Evolutionary conservation across 2,797 vertebrate genomes (phyloP).

Genomic region (Pseudopleuronectes americanus): DNA sequence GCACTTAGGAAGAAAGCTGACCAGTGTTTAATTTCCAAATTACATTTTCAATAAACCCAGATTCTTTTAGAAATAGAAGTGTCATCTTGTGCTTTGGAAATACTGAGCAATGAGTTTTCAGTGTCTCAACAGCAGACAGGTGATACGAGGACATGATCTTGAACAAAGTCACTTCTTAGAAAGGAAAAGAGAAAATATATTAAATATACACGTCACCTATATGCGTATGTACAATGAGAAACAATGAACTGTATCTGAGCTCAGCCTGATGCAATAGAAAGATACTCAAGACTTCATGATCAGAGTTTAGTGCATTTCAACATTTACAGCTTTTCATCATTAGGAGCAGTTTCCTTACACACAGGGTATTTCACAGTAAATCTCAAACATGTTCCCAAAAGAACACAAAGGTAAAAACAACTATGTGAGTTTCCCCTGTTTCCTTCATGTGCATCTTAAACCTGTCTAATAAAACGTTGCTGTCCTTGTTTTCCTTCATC

Average conservation of each 20-base stretch:
- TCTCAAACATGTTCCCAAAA: conserved; percentile 6
- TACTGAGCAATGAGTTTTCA: background rate
- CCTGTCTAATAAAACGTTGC: conserved; percentile 36
- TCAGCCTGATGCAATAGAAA: conserved; percentile 10
- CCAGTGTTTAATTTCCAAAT: background rate
- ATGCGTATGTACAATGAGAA: conserved; percentile 44
- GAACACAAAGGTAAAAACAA: background rate
- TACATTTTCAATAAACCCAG: no score
- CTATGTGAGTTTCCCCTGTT: background rate
- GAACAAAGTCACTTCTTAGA: background rate
- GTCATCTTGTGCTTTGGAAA: background rate
- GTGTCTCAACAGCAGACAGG: conserved; percentile 13
- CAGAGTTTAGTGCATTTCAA: conserved; percentile 42
- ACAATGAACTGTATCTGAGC: conserved; percentile 28
- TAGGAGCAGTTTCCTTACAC: background rate
- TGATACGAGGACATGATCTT: conserved; percentile 1
- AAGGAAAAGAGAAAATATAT: conserved; percentile 5
- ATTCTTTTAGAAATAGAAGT: background rate
- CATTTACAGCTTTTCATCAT: conserved; percentile 38
- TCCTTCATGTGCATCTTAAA: conserved; percentile 25
- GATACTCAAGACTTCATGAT: background rate
- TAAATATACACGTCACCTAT: conserved; percentile 49
- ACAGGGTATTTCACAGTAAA: conserved; percentile 32
- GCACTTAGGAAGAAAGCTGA: background rate
- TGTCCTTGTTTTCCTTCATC: conserved; percentile 57